Percentiles rank a stretch among this genome's conserved stretches.
Evolutionary conservation across 1,140 invertebrate genomes (phyloP).

Genomic region (Octopus sinensis): DNA sequence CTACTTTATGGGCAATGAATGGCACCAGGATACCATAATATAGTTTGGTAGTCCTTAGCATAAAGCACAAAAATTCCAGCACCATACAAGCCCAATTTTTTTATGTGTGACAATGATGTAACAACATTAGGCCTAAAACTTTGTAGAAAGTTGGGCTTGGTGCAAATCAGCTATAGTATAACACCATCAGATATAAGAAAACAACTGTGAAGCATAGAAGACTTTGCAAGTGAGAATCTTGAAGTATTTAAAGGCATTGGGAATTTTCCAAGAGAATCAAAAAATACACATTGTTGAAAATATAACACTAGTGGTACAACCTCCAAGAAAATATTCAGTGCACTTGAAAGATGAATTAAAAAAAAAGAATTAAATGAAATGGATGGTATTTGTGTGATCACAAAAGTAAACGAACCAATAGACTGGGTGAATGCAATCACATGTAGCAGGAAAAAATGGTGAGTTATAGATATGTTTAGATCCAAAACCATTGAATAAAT

Average conservation of each 20-base stretch:
- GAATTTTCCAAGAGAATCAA: conserved; percentile 24
- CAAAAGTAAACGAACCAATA: conserved; percentile 47
- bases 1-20: too few relatives aligned
- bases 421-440: conserved; percentile 60
- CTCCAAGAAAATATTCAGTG: conserved; percentile 39
- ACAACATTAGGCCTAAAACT: neutral
- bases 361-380: conserved; percentile 29
- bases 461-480: conserved; percentile 30
- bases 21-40: neutral
- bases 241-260: conserved; percentile 33
- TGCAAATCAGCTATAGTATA: neutral
- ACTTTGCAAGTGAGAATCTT: conserved; percentile 17
- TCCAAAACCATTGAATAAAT: conserved; percentile 21
- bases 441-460: conserved; percentile 54
- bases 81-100: neutral
- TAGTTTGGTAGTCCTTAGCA: neutral
- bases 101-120: neutral
- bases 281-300: conserved; percentile 37
- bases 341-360: conserved; percentile 24
- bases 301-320: conserved; percentile 32
- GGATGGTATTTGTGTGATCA: conserved; percentile 27
- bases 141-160: neutral
- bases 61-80: neutral
- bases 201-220: neutral
- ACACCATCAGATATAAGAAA: neutral